Conservation (phyloP, 35 echinoderm and acorn worm genomes). For the Hemicentrotus pulcherrimus region DNA sequence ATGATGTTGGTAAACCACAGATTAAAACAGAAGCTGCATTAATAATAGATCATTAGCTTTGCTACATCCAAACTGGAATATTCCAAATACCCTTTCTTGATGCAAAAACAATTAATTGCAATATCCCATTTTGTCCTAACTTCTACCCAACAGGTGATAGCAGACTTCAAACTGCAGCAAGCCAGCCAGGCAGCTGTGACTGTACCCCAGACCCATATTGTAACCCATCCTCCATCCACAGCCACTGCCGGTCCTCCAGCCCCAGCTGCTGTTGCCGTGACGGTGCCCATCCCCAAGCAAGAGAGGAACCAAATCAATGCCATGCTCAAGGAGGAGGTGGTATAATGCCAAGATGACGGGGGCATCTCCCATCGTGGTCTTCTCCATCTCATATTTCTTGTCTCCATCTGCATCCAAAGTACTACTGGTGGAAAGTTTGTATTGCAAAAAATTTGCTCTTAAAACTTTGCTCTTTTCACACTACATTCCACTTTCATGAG, state of each 20-base stretch:
- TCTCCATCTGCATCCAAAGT: background rate
- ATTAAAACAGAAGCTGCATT: no score
- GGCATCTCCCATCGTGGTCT: background rate
- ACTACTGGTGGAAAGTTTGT: background rate
- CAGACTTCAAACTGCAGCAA: slow-evolving; percentile 34
- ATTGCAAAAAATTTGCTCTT: background rate
- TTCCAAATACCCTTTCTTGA: background rate
- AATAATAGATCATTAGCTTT: no score
- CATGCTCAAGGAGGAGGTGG: slow-evolving; percentile 43
- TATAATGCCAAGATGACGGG: background rate
- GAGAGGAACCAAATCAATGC: slow-evolving; percentile 5
- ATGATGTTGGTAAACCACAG: no score
- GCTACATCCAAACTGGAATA: background rate
- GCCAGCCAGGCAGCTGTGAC: background rate
- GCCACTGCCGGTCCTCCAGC: slow-evolving; percentile 29
- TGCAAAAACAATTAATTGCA: background rate
- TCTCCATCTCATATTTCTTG: background rate
- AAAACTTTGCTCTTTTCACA: background rate
- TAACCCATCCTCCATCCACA: background rate
- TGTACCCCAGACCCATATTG: background rate
- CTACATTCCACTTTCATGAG: background rate
- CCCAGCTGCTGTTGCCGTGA: background rate
- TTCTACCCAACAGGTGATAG: background rate
- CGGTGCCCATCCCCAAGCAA: slow-evolving; percentile 35
- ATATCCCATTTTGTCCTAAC: background rate